Evolutionary conservation across 2,797 vertebrate species (phyloP).

Genomic region (Neosilurus mollespiculum): DNA sequence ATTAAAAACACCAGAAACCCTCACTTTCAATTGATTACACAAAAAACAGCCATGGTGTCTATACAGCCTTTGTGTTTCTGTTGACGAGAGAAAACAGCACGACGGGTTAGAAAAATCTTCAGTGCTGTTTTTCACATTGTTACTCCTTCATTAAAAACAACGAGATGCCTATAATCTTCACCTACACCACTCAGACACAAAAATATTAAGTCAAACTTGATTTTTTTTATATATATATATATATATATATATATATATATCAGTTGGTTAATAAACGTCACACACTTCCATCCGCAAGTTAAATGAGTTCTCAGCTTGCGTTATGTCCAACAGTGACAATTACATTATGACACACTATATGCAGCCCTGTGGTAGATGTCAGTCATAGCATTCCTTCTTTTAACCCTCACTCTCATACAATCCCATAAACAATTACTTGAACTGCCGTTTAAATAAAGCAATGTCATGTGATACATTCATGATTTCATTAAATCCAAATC

Average conservation of each 20-base stretch:
- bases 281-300: slow-evolving; percentile 23
- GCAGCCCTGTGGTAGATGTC: slow-evolving; percentile 18
- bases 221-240: too few relatives aligned
- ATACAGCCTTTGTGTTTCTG: slow-evolving; percentile 51
- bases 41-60: slow-evolving; percentile 64
- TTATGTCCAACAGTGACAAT: slow-evolving; percentile 20
- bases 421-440: slow-evolving; percentile 18
- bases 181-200: background rate
- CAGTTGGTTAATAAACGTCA: slow-evolving; percentile 32
- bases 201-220: too few relatives aligned
- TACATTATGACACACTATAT: slow-evolving; percentile 24
- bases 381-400: slow-evolving; percentile 24
- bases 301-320: slow-evolving; percentile 38
- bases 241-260: too few relatives aligned
- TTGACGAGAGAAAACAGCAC: slow-evolving; percentile 32
- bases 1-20: slow-evolving; percentile 59
- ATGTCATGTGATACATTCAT: slow-evolving; percentile 14
- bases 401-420: slow-evolving; percentile 31
- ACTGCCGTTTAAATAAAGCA: background rate
- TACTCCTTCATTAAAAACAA: slow-evolving; percentile 19
- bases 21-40: slow-evolving; percentile 70
- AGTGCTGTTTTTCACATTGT: slow-evolving; percentile 3
- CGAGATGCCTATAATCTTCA: background rate
- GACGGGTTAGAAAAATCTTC: background rate
- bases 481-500: slow-evolving; percentile 43